Percentiles rank a stretch among this genome's conserved stretches.
Conservation (phyloP, 2,113 vertebrate genomes). For the Rhynchopsitta pachyrhyncha region DNA sequence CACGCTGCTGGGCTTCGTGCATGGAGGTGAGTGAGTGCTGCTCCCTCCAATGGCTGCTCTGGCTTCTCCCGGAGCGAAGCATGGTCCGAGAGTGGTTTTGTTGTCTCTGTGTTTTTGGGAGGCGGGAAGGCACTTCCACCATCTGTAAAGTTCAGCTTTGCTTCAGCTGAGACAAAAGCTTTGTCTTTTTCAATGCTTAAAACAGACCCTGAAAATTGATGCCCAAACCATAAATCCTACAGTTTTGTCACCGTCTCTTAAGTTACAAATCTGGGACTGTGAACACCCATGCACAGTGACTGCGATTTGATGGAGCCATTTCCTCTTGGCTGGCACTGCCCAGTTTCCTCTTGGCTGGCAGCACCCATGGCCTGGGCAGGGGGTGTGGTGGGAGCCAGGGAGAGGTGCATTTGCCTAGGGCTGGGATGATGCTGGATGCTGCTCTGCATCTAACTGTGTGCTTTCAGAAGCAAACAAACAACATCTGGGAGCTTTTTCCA, state of each 20-base stretch:
- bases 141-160: background rate
- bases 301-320: background rate
- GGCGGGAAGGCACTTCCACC: rapidly evolving
- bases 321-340: background rate
- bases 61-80: background rate
- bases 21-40: slow-evolving; percentile 83
- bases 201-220: background rate
- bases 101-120: background rate
- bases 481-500: background rate
- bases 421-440: background rate
- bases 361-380: background rate
- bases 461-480: background rate
- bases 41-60: rapidly evolving
- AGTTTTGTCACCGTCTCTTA: background rate
- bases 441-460: background rate
- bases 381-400: background rate
- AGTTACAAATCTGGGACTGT: background rate
- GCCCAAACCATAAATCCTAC: background rate
- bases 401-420: background rate
- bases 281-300: rapidly evolving
- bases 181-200: background rate
- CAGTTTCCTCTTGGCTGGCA: background rate
- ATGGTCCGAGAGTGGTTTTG: rapidly evolving
- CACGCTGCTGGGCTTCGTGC: slow-evolving; percentile 87
- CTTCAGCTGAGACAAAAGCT: background rate